Evolutionary conservation across 2,888 invertebrate genomes (phyloP).

Genomic region (Nomada flava): DNA sequence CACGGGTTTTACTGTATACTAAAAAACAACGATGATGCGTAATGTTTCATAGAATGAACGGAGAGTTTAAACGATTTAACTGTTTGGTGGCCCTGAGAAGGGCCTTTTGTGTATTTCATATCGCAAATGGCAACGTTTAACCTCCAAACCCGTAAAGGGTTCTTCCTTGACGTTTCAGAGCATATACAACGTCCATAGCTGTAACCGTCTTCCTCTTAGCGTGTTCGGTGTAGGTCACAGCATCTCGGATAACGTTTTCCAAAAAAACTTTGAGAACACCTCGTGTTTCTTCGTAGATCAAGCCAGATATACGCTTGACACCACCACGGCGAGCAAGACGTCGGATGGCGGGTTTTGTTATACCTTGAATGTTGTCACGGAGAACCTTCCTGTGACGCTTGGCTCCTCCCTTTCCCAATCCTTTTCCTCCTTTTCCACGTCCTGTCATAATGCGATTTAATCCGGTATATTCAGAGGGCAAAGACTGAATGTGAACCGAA

Average conservation of each 20-base stretch:
- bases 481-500: background rate
- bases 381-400: too few relatives aligned
- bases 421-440: constrained; percentile 66
- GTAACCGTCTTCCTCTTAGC: constrained; percentile 86
- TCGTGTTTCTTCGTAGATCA: too few relatives aligned
- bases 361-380: too few relatives aligned
- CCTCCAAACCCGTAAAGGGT: constrained; percentile 82
- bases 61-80: too few relatives aligned
- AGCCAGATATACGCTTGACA: too few relatives aligned
- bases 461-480: background rate
- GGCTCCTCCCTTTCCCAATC: constrained; percentile 43
- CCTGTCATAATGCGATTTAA: constrained; percentile 48
- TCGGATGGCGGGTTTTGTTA: too few relatives aligned
- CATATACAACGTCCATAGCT: constrained; percentile 87
- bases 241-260: constrained; percentile 87
- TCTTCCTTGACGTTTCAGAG: constrained; percentile 80
- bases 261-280: constrained; percentile 85
- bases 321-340: too few relatives aligned
- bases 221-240: constrained; percentile 87
- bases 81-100: constrained; percentile 54
- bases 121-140: constrained; percentile 14
- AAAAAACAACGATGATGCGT: too few relatives aligned
- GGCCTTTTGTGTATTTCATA: constrained; percentile 41
- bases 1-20: too few relatives aligned
- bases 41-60: too few relatives aligned